Base-by-base conservation (phyloP, 1,140 invertebrate genomes). In the Zelostemma sp. region DNA sequence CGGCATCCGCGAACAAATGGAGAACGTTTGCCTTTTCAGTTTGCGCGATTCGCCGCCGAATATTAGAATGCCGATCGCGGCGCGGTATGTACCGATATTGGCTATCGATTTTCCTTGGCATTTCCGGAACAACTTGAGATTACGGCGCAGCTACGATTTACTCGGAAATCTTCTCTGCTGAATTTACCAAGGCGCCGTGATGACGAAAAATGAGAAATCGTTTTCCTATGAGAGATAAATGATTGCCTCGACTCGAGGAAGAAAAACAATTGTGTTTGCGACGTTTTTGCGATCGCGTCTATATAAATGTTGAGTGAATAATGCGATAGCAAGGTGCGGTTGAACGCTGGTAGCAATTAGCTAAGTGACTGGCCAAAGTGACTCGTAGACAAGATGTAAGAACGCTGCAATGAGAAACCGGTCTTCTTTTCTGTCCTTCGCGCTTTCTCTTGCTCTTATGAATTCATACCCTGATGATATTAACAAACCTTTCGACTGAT, bases 371-470 rank as follows among this genome's bases (percentile, higher is more conserved):
- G 64, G 74, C 46, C 66, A 60, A 65, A 67, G 72, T 70, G 61
- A 53, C 62, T 79, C 80, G 80, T 81, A 81, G 77, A 79, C 74
- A 80, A 79, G 76, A 80, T 80, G 79, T 81, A 79, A 78, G 72
- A 80, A 75, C 79, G 70, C 64, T 80, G 78, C 80, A 80, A 80
- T 75, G 75, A 76, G 79, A 77, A 81, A 81, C 79, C 80, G 78
- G 79, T 82, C 75, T 81, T 75, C 69, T 67, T 65, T 60, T 56
- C 55, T 57, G 45, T 31, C 63, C 53, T 49, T 58, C 17, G 54
- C 56, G 68, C 58, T 64, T 51, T 62, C 50, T 65, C 72, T 64
- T 56, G 43, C 46, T 59, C 25, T 56, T 53, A 56, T 25, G 46
- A 45, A 54, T 66, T 71, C 41, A 2, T 66, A 55, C 50, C 57